Evolutionary conservation across 2,888 invertebrate genomes (phyloP), one percentile per base, ranked within the genome.

Genomic region (Ophion ventricosus): DNA sequence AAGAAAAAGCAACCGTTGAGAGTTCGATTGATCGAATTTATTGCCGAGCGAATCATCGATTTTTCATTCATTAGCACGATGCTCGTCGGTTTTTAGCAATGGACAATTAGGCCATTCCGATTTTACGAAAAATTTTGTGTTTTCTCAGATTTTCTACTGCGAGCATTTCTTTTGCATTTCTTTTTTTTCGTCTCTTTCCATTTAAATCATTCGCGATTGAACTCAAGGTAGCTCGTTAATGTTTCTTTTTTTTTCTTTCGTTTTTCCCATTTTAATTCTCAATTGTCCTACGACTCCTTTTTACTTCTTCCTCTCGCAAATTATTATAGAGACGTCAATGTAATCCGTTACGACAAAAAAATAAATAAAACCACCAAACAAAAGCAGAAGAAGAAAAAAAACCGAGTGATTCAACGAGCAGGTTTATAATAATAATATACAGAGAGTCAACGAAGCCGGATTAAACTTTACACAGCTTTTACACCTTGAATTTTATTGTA

Each of bases 401-500:
- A 66, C 83, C 80, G 35, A 35, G n/a, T 74, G 61, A 70, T 70
- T 85, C 83, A 88, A 89, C 86, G 85, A 87, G 87, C 88, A 89
- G 87, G 86, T 87, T 88, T 83, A 75, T 23, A 78, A 84, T 78
- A 66, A n/a, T n/a, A n/a, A n/a, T n/a, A 43, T 84, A 67, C 70
- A 72, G 26, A 74, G 76, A 70, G 66, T 85, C 78, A 88, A 89
- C 88, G 40, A 87, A 90, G 88, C 85, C 82, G 81, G 88, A 87
- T 89, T 87, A 89, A 90, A 88, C 82, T 90, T 90, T 88, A 88
- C 89, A 90, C 88, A 87, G 85, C 83, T 84, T 83, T 79, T 84
- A 85, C 85, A 83, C 80, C 77, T 86, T 83, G 78, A 76, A 87
- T 87, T 85, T 84, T 85, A 88, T 87, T 87, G 72, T 85, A 80